Evolutionary conservation across 2,797 vertebrate genomes (phyloP).

Genomic region (Chiloscyllium punctatum): DNA sequence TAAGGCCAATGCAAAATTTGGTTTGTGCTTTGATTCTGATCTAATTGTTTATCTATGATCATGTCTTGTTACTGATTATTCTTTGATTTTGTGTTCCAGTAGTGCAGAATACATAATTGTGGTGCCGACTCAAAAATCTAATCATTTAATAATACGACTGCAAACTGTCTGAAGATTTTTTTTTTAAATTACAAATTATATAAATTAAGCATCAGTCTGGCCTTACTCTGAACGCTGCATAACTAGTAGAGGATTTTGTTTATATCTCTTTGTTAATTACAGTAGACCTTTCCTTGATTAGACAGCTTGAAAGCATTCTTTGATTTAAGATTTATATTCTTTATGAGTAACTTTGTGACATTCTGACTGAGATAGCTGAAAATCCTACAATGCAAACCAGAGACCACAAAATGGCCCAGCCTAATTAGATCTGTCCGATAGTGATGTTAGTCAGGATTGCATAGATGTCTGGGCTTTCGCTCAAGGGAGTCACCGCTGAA

Average conservation of each 20-base stretch:
- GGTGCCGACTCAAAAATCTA: background rate
- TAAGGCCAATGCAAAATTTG: background rate
- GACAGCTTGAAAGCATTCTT: conserved; percentile 25
- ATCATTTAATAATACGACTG: background rate
- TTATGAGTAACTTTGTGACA: background rate
- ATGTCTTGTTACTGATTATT: background rate
- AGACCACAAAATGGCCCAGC: conserved; percentile 19
- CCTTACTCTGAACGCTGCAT: background rate
- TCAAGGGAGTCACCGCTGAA: background rate
- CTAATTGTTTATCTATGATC: background rate
- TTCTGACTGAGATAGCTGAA: background rate
- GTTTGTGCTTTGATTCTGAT: background rate
- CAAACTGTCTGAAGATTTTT: background rate
- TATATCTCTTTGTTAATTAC: background rate
- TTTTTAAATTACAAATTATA: background rate
- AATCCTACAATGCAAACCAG: background rate
- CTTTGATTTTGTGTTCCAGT: background rate
- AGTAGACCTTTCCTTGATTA: background rate
- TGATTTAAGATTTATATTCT: background rate
- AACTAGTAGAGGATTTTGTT: background rate
- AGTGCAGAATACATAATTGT: background rate
- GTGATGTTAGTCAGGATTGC: conserved; percentile 6
- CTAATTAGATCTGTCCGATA: conserved; percentile 17
- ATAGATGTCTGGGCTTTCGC: background rate
- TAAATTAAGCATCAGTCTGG: background rate